Percentiles rank a stretch among this genome's conserved stretches.
Conservation (phyloP, 2,113 vertebrate genomes). For the Cricetomys ansorgei region DNA sequence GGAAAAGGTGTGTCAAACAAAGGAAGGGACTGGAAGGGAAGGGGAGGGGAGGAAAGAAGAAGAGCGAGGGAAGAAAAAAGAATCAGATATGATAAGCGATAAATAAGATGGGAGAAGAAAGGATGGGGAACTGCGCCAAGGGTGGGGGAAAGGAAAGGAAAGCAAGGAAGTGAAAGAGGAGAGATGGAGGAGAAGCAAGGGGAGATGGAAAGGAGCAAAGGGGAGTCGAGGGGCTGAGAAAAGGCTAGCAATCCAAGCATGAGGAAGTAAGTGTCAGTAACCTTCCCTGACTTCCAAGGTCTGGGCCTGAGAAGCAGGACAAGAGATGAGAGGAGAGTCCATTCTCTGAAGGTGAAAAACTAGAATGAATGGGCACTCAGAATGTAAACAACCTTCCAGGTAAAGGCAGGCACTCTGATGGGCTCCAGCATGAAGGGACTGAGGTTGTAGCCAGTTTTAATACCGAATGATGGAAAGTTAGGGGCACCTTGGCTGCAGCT, state of each 20-base stretch:
- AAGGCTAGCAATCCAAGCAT: too few relatives aligned
- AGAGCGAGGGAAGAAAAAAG: background rate
- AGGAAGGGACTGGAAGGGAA: background rate
- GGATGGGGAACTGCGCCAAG: background rate
- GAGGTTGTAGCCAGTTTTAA: background rate
- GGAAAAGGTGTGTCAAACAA: accelerated
- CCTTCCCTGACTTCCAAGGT: background rate
- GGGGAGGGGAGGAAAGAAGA: accelerated
- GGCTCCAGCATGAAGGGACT: too few relatives aligned
- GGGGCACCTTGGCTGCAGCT: background rate
- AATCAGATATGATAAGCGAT: too few relatives aligned
- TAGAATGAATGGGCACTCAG: background rate
- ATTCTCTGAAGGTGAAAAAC: background rate
- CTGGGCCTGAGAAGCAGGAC: background rate
- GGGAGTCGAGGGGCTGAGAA: background rate
- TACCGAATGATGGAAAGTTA: conserved; percentile 17
- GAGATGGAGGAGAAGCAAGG: too few relatives aligned
- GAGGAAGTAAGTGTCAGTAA: background rate
- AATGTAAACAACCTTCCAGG: background rate
- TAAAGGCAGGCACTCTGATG: accelerated
- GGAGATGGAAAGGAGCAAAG: background rate
- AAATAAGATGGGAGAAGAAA: background rate
- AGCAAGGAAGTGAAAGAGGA: background rate
- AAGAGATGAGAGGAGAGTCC: background rate
- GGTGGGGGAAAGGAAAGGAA: background rate